Base-by-base conservation (phyloP, 2,113 vertebrate genomes). In the Cyanoramphus novaezelandiae region DNA sequence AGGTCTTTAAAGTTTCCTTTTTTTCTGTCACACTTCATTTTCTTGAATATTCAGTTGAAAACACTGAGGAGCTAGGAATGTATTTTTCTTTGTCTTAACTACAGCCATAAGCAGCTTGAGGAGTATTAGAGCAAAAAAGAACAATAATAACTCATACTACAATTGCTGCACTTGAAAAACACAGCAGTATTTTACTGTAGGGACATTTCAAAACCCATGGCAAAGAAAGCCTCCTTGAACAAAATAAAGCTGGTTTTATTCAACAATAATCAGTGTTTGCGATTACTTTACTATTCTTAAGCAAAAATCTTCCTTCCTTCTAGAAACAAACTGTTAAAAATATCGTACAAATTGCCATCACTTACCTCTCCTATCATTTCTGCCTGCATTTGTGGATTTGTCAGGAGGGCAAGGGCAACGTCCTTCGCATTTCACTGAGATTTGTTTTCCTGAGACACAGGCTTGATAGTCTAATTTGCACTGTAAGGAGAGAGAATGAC, bases 401-500 rank as follows among this genome's bases (percentile, higher is more conserved):
- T 98, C 97, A 82, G 98, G 88, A 69, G 98, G 96, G 95, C 99
- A 99, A 20, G 99, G 99, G 92, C 99, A 99, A 86, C 95, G 98
- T 96, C 99, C 99, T 95, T 98, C 86, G 71, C 99, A 99, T 97
- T 98, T 99, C 94, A 98, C 98, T 50, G 98, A 98, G 62, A 99
- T 99, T 95, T 99, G 98, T 97, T 99, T 99, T 95, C 98, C 98
- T 90, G 98, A 98, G 97, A 99, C 98, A 97, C 99, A 99, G 6
- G 99, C 98, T 96, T 99, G 99, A 97, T 99, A 99, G 75, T 99
- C 99, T 91, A 99, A 97, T 95, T 99, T 99, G 98, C 99, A 99
- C 99, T 99, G 97, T 69, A 97, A 79, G 50, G 70, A 95, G 39
- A 97, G 27, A 96, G 39, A 97, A 95, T 52, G 4, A 81, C 31